Evolutionary conservation across 1,140 invertebrate species (phyloP).

Genomic region (Parapsyche elsis): DNA sequence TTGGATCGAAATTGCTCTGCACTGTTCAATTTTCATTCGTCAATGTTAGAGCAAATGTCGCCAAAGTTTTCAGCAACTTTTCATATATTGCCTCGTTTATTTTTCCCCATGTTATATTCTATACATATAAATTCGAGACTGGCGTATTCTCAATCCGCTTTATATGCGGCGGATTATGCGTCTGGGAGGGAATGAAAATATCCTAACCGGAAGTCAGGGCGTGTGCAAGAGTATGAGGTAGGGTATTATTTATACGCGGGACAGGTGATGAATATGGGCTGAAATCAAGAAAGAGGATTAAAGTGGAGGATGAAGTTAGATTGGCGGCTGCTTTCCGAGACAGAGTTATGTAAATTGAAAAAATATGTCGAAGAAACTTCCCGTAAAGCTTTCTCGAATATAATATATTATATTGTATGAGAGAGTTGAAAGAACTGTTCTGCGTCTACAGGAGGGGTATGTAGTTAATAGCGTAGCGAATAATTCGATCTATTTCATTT

Average conservation of each 20-base stretch:
- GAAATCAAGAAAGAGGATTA: conserved; percentile 30
- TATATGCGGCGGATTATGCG: not conserved
- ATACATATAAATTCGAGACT: not conserved
- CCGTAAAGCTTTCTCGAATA: too few species aligned
- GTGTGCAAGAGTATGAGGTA: not conserved
- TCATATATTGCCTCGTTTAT: too few species aligned
- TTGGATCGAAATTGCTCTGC: too few species aligned
- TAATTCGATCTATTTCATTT: conserved; percentile 27
- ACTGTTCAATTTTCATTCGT: too few species aligned
- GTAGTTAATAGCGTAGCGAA: conserved; percentile 10
- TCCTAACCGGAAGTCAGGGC: not conserved
- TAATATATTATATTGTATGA: too few species aligned
- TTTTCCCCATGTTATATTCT: too few species aligned
- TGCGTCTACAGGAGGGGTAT: not conserved
- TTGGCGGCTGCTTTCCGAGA: not conserved
- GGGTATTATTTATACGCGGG: not conserved
- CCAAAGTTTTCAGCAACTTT: too few species aligned
- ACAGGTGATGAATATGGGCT: conserved; percentile 29
- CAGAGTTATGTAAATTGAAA: conserved; percentile 13
- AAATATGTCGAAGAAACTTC: conserved; percentile 19
- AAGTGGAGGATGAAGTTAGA: conserved; percentile 17
- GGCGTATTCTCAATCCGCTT: not conserved
- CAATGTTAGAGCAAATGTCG: too few species aligned
- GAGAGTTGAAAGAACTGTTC: too few species aligned
- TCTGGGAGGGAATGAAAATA: not conserved